Base-by-base conservation (phyloP, 1,140 invertebrate species). In the Eurosta solidaginis region DNA sequence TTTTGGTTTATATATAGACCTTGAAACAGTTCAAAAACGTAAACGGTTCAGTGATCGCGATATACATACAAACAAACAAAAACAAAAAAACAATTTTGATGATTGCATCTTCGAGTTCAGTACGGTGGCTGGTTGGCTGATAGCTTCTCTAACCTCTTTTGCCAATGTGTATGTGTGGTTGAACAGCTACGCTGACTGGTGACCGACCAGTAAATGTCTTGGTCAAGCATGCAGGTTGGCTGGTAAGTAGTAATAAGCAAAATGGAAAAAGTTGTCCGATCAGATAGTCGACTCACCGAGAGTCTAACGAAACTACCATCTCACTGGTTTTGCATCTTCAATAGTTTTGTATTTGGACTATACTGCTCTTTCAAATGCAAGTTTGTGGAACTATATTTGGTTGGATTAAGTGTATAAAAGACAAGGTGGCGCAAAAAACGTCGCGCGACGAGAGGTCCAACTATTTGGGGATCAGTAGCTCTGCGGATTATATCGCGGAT, bases 1-100 rank as follows among this genome's bases (percentile, higher is more conserved):
- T 59, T 25, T 40, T 63, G 40, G 27, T 75, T 59, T 78, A 54
- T 68, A 20, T 47, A 44, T 80, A 86, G 85, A 86, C 85, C 85
- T 86, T 86, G 85, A 86, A 86, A 86, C 85, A 86, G 85, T 86
- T 86, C 85, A 86, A 86, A 86, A 86, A 82, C 83, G 83, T 86
- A 85, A 86, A 86, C 83, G 85, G 85, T 86, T 86, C 85, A 86
- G 84, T 86, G 85, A 86, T 85, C 85, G n/a, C n/a, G n/a, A n/a
- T n/a, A 86, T 85, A 85, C 83, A 86, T 74, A 42, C 45, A 42
- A 47, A 74, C 12, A 47, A 40, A 73, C 1, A 33, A 27, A 5
- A 17, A 49, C 6, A 49, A 27, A 54, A 25, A 20, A 7, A 2
- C 25, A 54, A 68, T n/a, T 20, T 33, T 29, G 14, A 47, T 47